Conservation (phyloP, 2,797 vertebrate species). For the Lacerta viridis region DNA sequence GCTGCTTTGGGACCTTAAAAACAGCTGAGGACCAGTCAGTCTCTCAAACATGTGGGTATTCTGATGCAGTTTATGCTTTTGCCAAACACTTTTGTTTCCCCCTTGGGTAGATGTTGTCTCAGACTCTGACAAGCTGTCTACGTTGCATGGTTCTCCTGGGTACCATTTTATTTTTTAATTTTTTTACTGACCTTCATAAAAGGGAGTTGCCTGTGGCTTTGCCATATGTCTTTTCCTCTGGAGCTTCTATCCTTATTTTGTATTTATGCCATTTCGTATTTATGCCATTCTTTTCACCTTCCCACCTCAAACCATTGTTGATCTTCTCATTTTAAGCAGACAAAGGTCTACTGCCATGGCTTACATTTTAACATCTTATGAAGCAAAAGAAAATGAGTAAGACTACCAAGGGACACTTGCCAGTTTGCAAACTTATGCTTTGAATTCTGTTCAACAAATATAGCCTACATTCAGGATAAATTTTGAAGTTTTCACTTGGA, state of each 20-base stretch:
- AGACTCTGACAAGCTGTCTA: conserved; percentile 39
- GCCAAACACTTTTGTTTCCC: conserved; percentile 14
- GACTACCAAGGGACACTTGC: not conserved
- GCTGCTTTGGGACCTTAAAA: conserved; percentile 17
- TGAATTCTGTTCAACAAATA: not conserved
- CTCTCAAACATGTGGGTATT: not conserved
- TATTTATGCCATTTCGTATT: no score
- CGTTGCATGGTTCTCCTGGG: conserved; percentile 27
- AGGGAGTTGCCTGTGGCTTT: conserved; percentile 28
- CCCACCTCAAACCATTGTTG: not conserved
- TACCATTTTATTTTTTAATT: no score
- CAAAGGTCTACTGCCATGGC: not conserved
- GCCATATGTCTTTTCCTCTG: conserved; percentile 51
- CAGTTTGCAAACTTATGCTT: not conserved
- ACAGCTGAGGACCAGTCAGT: not conserved
- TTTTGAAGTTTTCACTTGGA: not conserved
- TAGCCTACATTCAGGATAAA: not conserved
- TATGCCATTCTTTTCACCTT: not conserved
- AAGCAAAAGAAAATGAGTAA: not conserved
- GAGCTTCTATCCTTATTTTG: not conserved
- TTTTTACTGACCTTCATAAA: conserved; percentile 32
- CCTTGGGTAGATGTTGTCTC: conserved; percentile 7
- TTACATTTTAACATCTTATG: not conserved
- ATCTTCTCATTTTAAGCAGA: not conserved
- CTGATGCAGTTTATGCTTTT: not conserved